Base-by-base conservation (phyloP, 2,797 vertebrate genomes). In the Epinephelus malabaricus region DNA sequence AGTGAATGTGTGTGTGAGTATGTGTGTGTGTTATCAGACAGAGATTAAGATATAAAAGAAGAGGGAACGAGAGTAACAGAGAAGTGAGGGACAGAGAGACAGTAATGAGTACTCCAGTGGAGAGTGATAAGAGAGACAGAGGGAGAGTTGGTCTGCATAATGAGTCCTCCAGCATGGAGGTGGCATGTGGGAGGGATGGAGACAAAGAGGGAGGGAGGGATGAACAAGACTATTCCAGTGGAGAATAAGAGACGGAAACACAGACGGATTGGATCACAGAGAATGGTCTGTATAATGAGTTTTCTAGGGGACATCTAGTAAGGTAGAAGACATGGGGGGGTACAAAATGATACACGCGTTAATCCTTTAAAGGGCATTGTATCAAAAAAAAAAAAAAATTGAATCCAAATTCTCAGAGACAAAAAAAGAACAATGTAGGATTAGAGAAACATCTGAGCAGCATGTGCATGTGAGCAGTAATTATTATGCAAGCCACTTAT, bases 21-120 rank as follows among this genome's bases (percentile, higher is more conserved):
- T 18, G 34, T 62, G 66, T 40, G 66, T 51, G 43, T 55, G 60
- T 69, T 69, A 82, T 78, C 77, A 84, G 69, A 69, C 23, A 77
- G 46, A 82, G 65, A 86, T 88, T 81, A 87, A 80, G 74, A 85
- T 72, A 72, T 70, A 86, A 89, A 82, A 49, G 58, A 86, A 77
- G 62, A 67, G 73, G 53, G 60, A 68, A 64, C 30, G 51, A 79
- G 71, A 70, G 56, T 86, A 73, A 60, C 27, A 55, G 9, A 85
- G 75, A 62, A 67, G 71, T 82, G 73, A 82, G 76, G 69, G 79
- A 86, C 82, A 84, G 85, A 90, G 78, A 74, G 62, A 79, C 74
- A 34, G 84, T 90, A 93, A 92, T 92, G 91, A 92, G 87, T 88
- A 69, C 92, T 92, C 90, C 90, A 88, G 87, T 82, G 73, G 91